These are phyloP conservation scores for Parauchenoglanis ngamensis DNA, from an alignment of 2,797 vertebrate genomes.

Conservation along the genomic window DNA sequence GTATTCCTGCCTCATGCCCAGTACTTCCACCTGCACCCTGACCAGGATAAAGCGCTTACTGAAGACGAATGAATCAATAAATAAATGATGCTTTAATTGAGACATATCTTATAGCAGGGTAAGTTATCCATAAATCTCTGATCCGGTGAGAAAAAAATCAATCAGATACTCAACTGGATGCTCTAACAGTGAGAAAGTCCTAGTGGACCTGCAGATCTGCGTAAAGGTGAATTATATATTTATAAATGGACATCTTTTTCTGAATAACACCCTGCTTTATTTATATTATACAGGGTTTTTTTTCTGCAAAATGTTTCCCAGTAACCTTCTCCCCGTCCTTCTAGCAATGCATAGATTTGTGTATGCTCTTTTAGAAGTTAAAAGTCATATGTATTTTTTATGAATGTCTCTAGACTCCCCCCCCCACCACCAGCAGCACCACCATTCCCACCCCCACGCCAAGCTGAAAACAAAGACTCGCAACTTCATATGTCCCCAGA, in stretches of 20 bases:
- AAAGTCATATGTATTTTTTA: slow-evolving; percentile 82
- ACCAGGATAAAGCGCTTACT: background rate
- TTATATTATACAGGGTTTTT: background rate
- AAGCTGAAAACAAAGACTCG: slow-evolving; percentile 83
- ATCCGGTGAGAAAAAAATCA: background rate
- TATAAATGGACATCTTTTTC: slow-evolving; percentile 3
- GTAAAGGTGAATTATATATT: background rate
- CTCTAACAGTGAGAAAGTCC: background rate
- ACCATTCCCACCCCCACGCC: slow-evolving; percentile 30
- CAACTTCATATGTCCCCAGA: slow-evolving; percentile 98
- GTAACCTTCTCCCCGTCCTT: slow-evolving; percentile 75
- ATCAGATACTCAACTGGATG: background rate
- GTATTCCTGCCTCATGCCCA: background rate
- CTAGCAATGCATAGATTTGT: slow-evolving; percentile 78
- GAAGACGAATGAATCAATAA: background rate
- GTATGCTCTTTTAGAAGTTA: slow-evolving; percentile 79
- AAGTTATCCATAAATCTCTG: background rate
- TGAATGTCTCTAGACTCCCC: slow-evolving; percentile 78
- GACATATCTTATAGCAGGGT: background rate
- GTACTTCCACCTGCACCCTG: background rate
- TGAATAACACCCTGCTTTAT: background rate
- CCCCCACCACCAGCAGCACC: slow-evolving; percentile 51
- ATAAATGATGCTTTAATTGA: background rate
- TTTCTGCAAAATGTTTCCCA: slow-evolving; percentile 28
- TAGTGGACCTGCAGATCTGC: too few species aligned